Percentiles rank a stretch among this genome's conserved stretches.
phyloP scores from a whole-genome alignment of 1,140 invertebrate species.

The Eulimnadia texana region DNA sequence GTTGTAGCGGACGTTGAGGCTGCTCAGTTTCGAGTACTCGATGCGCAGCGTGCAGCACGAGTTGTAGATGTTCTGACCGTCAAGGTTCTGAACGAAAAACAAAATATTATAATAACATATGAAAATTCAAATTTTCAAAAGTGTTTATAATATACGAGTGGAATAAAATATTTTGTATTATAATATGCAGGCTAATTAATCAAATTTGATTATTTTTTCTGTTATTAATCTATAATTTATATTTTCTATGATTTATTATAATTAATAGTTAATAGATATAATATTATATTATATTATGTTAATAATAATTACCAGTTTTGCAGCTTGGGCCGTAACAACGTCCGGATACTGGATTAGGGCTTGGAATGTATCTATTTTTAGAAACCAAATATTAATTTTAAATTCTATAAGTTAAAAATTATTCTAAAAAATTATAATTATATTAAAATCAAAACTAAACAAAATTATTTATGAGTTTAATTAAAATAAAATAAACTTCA shows the following conservation, averaged over 20 bases:
- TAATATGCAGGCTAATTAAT: neutral
- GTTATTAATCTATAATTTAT: neutral
- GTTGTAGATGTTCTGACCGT: constrained; percentile 98
- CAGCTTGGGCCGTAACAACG: constrained; percentile 85
- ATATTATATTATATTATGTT: too few relatives aligned
- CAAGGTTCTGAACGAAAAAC: constrained; percentile 50
- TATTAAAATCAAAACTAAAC: neutral
- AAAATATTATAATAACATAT: neutral
- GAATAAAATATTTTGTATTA: too few relatives aligned
- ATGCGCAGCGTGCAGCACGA: constrained; percentile 97
- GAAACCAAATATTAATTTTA: constrained; percentile 14
- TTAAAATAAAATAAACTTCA: neutral
- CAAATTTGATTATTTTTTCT: neutral
- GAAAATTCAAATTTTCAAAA: neutral
- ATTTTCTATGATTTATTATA: neutral
- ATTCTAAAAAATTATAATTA: neutral
- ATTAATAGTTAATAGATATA: too few relatives aligned
- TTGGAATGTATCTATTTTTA: constrained; percentile 86
- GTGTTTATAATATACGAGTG: neutral
- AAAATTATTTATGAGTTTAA: neutral
- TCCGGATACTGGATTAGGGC: constrained; percentile 97
- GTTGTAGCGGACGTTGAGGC: constrained; percentile 97
- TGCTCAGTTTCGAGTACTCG: constrained; percentile 95
- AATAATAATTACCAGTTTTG: constrained; percentile 68
- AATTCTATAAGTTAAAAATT: neutral